Evolutionary conservation across 35 echinoderm and acorn worm species (phyloP).

Genomic region (Heliocidaris tuberculata): DNA sequence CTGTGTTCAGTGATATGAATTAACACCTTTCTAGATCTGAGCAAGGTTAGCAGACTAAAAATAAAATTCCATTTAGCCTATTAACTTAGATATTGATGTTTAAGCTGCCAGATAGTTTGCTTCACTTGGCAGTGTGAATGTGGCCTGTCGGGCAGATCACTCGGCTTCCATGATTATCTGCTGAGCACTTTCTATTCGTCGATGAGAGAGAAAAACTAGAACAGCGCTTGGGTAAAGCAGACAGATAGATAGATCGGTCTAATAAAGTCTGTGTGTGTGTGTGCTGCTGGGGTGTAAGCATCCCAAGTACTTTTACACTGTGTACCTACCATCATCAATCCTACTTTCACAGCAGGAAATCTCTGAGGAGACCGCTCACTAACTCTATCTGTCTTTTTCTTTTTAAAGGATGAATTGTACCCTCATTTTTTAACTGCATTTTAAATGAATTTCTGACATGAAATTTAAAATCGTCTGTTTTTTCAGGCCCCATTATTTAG

Average conservation of each 20-base stretch:
- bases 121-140: neutral
- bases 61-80: too few relatives aligned
- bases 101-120: neutral
- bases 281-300: neutral
- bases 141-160: neutral
- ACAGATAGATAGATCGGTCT: neutral
- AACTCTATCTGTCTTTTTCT: neutral
- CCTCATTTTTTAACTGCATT: neutral
- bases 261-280: neutral
- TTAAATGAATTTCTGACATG: neutral
- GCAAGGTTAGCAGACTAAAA: too few relatives aligned
- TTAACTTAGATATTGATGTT: too few relatives aligned
- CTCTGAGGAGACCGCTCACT: neutral
- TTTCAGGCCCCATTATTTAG: neutral
- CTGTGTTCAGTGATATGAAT: too few relatives aligned
- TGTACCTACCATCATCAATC: neutral
- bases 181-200: neutral
- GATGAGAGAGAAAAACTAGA: slow-evolving; percentile 8
- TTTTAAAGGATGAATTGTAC: neutral
- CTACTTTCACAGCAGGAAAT: neutral
- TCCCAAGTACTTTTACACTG: neutral
- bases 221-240: neutral
- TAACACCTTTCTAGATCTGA: too few relatives aligned
- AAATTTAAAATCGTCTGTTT: neutral
- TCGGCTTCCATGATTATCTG: neutral